Conservation (phyloP, 1,140 invertebrate genomes). For the Stenopsyche tienmushanensis region DNA sequence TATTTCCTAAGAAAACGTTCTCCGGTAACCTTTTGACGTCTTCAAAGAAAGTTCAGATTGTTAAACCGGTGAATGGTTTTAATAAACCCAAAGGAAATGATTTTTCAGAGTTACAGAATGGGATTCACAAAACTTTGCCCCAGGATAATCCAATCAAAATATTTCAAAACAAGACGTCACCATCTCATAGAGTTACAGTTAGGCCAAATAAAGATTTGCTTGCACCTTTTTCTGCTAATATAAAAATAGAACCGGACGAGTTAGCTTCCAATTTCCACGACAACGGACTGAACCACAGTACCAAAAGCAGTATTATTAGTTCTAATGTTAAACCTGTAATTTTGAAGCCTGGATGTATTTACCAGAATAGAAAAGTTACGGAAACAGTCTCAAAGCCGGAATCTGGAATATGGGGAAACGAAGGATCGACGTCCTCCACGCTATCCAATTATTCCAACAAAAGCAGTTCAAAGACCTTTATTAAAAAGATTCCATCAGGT, state of each 20-base stretch:
- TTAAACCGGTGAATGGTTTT: slow-evolving; percentile 14
- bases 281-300: slow-evolving; percentile 29
- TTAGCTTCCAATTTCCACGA: neutral
- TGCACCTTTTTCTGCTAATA: slow-evolving; percentile 19
- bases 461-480: slow-evolving; percentile 28
- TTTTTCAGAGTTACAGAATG: slow-evolving; percentile 13
- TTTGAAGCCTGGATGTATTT: slow-evolving; percentile 34
- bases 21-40: slow-evolving; percentile 1
- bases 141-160: slow-evolving; percentile 3
- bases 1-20: neutral
- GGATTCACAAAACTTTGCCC: slow-evolving; percentile 11
- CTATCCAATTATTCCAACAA: slow-evolving; percentile 24
- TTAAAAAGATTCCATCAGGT: slow-evolving; percentile 46
- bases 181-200: slow-evolving; percentile 21
- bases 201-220: slow-evolving; percentile 35
- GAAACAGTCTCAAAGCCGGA: slow-evolving; percentile 27
- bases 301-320: slow-evolving; percentile 51
- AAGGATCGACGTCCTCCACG: slow-evolving; percentile 1
- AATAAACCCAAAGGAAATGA: neutral
- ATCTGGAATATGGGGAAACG: slow-evolving; percentile 1
- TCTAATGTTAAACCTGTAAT: slow-evolving; percentile 46
- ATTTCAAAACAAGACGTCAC: slow-evolving; percentile 5
- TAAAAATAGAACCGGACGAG: slow-evolving; percentile 2
- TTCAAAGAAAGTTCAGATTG: slow-evolving; percentile 11
- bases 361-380: neutral